phyloP scores from a whole-genome alignment of 2,888 invertebrate species.

The Acanthococcus lagerstroemiae region DNA sequence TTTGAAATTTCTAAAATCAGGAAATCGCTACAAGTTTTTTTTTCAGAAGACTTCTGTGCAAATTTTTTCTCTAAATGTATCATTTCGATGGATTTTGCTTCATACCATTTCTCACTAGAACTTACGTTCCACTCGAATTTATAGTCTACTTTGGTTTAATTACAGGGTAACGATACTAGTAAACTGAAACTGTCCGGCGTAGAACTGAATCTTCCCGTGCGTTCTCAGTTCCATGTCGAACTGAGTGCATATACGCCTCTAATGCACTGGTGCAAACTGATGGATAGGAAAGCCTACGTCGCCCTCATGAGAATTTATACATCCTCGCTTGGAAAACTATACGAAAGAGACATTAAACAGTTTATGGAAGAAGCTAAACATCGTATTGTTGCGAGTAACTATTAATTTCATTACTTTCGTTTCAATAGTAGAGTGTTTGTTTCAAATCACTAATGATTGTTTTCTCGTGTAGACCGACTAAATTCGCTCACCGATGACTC shows the following conservation, averaged over 20 bases:
- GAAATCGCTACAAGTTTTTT: too few species aligned
- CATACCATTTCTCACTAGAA: neutral
- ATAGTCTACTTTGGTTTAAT: conserved; percentile 14
- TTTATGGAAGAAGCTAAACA: conserved; percentile 64
- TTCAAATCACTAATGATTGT: conserved; percentile 36
- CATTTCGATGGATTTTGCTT: neutral
- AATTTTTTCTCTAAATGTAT: neutral
- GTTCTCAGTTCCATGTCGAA: conserved; percentile 71
- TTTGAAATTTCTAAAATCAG: too few species aligned
- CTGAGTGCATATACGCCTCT: conserved; percentile 77
- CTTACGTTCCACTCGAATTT: neutral
- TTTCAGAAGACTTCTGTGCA: too few species aligned
- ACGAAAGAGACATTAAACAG: conserved; percentile 71
- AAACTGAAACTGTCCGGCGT: conserved; percentile 47
- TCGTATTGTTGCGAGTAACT: conserved; percentile 31
- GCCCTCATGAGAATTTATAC: conserved; percentile 73
- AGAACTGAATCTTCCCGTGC: conserved; percentile 62
- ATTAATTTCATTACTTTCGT: neutral
- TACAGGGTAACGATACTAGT: conserved; percentile 57
- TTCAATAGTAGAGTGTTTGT: conserved; percentile 42
- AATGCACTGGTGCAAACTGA: conserved; percentile 82
- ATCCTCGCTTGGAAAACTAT: conserved; percentile 70
- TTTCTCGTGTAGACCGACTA: neutral
- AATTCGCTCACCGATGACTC: conserved; percentile 19
- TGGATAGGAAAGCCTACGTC: conserved; percentile 73